Base-by-base conservation (phyloP, 2,113 vertebrate species). In the Onychostruthus taczanowskii region DNA sequence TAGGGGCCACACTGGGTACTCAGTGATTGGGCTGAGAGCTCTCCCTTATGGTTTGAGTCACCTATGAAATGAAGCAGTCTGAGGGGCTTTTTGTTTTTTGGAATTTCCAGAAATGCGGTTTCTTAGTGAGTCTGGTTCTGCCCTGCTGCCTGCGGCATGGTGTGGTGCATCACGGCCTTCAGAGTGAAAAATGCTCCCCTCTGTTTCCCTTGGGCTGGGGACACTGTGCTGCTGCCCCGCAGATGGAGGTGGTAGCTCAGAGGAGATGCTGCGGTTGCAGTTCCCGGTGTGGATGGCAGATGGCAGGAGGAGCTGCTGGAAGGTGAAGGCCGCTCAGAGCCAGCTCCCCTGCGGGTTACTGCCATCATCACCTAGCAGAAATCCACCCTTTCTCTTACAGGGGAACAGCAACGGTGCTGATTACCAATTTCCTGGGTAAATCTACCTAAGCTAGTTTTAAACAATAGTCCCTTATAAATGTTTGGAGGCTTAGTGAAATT, bases 251-350 rank as follows among this genome's bases (percentile, higher is more conserved):
- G 50, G 16, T 26, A 1, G 55, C 58, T 84, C 55, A 43, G 68
- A 88, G 52, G 39, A 47, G 82, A 84, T 92, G 28, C 56, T 39
- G 68, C 53, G 33, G 31, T 2, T 97, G 88, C 37, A 96, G 1
- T 96, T 95, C 92, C 68, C 67, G 31, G 16, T 72, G 24, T 85
- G 37, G 61, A 66, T 95, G 88, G 97, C 94, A 97, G 94, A 37
- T 96, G 96, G 93, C 74, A 91, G 90, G 94, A 87, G 87, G 69
- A 56, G 63, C 22, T 89, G 87, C 64, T 63, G 94, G 59, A 89
- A 95, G 89, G 70, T 62, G 35, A 89, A 24, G 43, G 50, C 14
- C 56, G 4, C 8, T 68, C 55, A 9, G 17, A 87, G 53, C 78
- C 82, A 33, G 79, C 90, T 87, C 84, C 63, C 89, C 74, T 63